Conservation (phyloP, 2,113 vertebrate genomes). For the Smithornis capensis region DNA sequence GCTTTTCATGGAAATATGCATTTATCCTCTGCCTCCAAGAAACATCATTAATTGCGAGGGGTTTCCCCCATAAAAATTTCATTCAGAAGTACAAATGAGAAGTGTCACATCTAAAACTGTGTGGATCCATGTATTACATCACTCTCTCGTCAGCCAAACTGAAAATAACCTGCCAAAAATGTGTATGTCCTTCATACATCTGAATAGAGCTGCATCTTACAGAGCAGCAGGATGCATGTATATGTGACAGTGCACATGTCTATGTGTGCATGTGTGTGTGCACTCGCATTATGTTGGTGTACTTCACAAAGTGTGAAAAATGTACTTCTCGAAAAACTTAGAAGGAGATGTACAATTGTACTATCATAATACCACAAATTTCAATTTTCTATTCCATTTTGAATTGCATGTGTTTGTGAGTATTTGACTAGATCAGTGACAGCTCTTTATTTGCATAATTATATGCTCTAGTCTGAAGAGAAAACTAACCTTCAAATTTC, state of each 20-base stretch:
- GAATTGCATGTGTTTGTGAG: conserved; percentile 80
- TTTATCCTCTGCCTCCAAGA: background rate
- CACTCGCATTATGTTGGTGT: background rate
- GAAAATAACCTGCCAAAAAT: conserved; percentile 8
- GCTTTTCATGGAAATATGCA: background rate
- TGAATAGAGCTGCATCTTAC: background rate
- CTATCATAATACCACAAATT: conserved; percentile 44
- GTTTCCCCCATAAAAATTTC: background rate
- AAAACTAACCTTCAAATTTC: conserved; percentile 99
- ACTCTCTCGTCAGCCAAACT: background rate
- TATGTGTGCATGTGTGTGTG: background rate
- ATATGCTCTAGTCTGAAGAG: conserved; percentile 99
- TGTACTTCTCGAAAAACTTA: conserved; percentile 68
- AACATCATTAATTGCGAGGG: background rate
- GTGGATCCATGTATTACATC: background rate
- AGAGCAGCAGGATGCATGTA: too few relatives aligned
- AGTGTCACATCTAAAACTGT: background rate
- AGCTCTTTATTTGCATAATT: conserved; percentile 99
- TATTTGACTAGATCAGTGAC: conserved; percentile 96
- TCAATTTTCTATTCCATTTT: conserved; percentile 78
- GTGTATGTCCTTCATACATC: background rate
- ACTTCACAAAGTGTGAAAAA: conserved; percentile 50
- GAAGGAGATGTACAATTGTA: conserved; percentile 57
- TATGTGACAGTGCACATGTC: background rate
- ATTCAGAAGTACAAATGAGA: background rate